phyloP scores from a whole-genome alignment of 2,113 vertebrate species.

The Hyla sarda region DNA sequence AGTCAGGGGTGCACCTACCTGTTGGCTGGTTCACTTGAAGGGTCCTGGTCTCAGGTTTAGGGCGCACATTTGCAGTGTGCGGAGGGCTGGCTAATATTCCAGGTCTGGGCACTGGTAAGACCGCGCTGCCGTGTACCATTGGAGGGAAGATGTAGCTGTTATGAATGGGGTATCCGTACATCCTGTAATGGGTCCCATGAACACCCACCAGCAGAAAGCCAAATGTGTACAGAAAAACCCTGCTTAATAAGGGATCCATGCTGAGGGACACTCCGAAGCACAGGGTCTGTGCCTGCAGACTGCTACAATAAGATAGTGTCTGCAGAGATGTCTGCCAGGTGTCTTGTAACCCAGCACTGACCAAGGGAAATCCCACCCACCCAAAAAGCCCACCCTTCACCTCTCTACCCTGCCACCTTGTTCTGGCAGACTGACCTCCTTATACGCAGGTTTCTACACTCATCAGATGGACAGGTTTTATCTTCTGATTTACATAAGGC shows the following conservation, averaged over 20 bases:
- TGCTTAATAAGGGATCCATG: constrained; percentile 29
- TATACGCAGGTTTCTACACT: background rate
- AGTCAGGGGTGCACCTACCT: constrained; percentile 29
- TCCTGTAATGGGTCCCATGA: constrained; percentile 70
- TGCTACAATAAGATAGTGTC: constrained; percentile 31
- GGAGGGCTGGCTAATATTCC: constrained; percentile 56
- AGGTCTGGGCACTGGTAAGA: constrained; percentile 53
- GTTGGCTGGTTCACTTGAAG: constrained; percentile 9
- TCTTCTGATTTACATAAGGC: too few relatives aligned
- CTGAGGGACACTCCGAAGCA: background rate
- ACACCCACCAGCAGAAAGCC: constrained; percentile 66
- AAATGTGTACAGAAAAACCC: constrained; percentile 40
- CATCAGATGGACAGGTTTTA: too few relatives aligned
- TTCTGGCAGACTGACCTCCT: background rate
- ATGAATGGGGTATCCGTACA: constrained; percentile 74
- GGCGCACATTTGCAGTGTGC: constrained; percentile 3
- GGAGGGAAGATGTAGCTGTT: constrained; percentile 61
- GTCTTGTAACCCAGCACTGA: constrained; percentile 40
- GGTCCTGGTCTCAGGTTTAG: constrained; percentile 40
- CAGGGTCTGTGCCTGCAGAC: background rate
- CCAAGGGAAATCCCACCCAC: constrained; percentile 28
- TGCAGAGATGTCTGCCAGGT: constrained; percentile 36
- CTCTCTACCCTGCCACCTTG: background rate
- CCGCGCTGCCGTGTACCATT: constrained; percentile 57
- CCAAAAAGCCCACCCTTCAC: background rate